Conservation (phyloP, 2,888 invertebrate species). For the Apocheima hispidaria region DNA sequence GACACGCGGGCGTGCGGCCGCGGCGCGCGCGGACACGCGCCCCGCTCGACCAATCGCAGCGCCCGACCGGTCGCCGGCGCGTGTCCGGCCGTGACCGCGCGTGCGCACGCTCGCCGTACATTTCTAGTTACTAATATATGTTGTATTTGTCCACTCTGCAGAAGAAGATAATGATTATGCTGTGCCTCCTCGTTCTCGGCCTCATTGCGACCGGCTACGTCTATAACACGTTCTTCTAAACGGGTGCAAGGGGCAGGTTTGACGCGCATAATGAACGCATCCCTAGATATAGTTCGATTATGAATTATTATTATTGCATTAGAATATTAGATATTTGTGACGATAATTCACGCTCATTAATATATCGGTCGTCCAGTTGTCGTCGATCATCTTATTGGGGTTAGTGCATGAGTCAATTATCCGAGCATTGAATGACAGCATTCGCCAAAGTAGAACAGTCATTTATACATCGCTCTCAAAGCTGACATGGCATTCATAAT, state of each 20-base stretch:
- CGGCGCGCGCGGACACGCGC: conserved; percentile 36
- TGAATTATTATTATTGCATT: conserved; percentile 34
- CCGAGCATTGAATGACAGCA: conserved; percentile 35
- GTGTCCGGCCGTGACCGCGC: conserved; percentile 39
- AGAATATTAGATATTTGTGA: conserved; percentile 25
- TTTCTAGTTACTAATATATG: conserved; percentile 75
- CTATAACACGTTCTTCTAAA: conserved; percentile 84
- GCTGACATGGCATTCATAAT: conserved; percentile 37
- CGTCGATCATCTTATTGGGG: conserved; percentile 49
- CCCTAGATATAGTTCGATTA: conserved; percentile 49
- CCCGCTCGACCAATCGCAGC: conserved; percentile 20
- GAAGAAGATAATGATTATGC: conserved; percentile 98
- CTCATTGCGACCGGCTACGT: conserved; percentile 88
- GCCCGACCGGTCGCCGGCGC: conserved; percentile 10
- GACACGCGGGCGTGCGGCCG: conserved; percentile 59
- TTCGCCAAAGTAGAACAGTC: conserved; percentile 37
- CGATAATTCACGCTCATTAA: conserved; percentile 47
- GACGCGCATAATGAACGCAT: conserved; percentile 63
- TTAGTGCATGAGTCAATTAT: conserved; percentile 63
- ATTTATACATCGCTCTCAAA: conserved; percentile 36
- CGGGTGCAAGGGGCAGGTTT: conserved; percentile 80
- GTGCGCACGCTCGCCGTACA: conserved; percentile 63
- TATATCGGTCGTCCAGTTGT: conserved; percentile 40
- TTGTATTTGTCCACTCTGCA: conserved; percentile 88
- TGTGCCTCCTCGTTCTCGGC: conserved; percentile 93